These are phyloP conservation scores for Listronotus oregonensis DNA, from an alignment of 1,140 invertebrate genomes.

Conservation along the genomic window DNA sequence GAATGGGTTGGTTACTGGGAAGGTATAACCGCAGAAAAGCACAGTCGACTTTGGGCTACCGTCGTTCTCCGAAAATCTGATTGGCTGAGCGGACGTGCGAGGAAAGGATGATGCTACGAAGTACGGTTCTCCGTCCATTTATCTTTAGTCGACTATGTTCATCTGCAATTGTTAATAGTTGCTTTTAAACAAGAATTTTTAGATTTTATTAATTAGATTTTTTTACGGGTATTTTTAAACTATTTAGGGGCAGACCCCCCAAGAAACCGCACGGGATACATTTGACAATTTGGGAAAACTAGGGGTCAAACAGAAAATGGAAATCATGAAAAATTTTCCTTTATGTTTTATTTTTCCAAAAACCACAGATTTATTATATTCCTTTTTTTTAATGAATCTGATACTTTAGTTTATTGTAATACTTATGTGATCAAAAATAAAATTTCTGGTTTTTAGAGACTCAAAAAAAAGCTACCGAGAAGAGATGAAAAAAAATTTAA, in stretches of 20 bases:
- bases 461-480: conserved; percentile 98
- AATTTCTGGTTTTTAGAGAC: conserved; percentile 69
- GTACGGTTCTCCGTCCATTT: conserved; percentile 38
- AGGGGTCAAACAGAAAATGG: conserved; percentile 99
- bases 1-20: conserved; percentile 34
- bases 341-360: neutral
- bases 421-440: too few species aligned
- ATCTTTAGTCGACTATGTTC: conserved; percentile 29
- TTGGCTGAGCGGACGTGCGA: conserved; percentile 45
- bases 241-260: conserved; percentile 99
- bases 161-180: too few species aligned
- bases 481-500: conserved; percentile 99
- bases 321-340: conserved; percentile 87
- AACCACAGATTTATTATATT: neutral
- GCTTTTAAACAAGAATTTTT: too few species aligned
- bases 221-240: conserved; percentile 89
- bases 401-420: too few species aligned
- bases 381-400: too few species aligned
- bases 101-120: conserved; percentile 48
- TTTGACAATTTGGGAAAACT: conserved; percentile 99
- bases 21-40: conserved; percentile 43
- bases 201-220: too few species aligned
- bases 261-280: conserved; percentile 99
- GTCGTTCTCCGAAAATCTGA: conserved; percentile 46
- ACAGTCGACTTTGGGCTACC: conserved; percentile 48